Evolutionary conservation across 2,113 vertebrate genomes (phyloP).

Genomic region (Rousettus leschenaultii): DNA sequence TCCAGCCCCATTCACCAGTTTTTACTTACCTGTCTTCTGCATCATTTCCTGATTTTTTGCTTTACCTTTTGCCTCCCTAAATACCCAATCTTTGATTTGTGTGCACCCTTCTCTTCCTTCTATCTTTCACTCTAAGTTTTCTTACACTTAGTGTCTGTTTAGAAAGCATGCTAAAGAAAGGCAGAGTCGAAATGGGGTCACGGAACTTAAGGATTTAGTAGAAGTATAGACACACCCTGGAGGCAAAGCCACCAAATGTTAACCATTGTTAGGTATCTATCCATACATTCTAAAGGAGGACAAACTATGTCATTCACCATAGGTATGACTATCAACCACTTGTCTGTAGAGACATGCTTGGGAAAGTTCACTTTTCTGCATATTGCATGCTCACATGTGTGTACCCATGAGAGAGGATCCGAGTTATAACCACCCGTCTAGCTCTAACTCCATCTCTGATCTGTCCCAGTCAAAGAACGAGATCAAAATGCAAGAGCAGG

Average conservation of each 20-base stretch:
- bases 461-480: neutral
- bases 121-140: neutral
- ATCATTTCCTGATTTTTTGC: neutral
- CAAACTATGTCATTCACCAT: neutral
- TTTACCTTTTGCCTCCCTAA: neutral
- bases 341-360: neutral
- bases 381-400: accelerated
- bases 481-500: neutral
- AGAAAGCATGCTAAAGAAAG: neutral
- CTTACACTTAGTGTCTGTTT: neutral
- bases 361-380: neutral
- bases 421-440: neutral
- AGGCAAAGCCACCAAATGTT: neutral
- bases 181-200: neutral
- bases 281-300: neutral
- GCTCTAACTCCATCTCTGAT: neutral
- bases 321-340: neutral
- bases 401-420: neutral
- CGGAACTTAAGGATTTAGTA: neutral
- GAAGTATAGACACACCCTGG: neutral
- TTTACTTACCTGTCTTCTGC: neutral
- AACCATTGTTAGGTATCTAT: neutral
- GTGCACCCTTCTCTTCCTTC: neutral
- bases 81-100: neutral
- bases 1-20: neutral